Evolutionary conservation across 2,113 vertebrate genomes (phyloP).

Genomic region (Galemys pyrenaicus): DNA sequence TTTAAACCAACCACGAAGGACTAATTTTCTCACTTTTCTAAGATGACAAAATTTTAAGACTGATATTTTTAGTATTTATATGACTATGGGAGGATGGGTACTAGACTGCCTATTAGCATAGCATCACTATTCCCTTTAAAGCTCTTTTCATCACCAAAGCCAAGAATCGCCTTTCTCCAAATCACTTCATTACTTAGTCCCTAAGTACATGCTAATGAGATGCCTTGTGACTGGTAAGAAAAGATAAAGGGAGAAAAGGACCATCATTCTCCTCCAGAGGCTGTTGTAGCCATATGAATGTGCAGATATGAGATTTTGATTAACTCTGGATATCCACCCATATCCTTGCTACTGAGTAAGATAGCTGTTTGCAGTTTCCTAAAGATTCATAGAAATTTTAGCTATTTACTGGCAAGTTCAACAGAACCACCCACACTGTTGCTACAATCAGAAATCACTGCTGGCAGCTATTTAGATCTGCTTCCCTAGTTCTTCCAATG

Average conservation of each 20-base stretch:
- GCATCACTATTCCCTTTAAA: neutral
- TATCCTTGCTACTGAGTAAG: neutral
- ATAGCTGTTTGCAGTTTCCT: neutral
- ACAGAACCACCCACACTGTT: neutral
- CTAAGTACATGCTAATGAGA: neutral
- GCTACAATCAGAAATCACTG: neutral
- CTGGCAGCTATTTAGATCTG: neutral
- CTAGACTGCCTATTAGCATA: neutral
- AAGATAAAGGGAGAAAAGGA: neutral
- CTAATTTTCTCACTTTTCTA: neutral
- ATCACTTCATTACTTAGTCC: neutral
- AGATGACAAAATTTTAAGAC: neutral
- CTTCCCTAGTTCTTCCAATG: neutral
- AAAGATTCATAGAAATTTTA: neutral
- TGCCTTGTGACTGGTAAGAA: neutral
- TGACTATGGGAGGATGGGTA: neutral
- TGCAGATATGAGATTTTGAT: neutral
- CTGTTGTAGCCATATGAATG: neutral
- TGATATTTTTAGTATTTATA: neutral
- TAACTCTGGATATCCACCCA: neutral
- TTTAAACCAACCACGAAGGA: neutral
- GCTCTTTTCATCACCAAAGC: neutral
- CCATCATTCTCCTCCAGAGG: neutral
- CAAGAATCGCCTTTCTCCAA: neutral
- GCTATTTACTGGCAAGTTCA: neutral